A percentile compares a stretch with the other conserved stretches of the same genome.
Conservation (phyloP, 92 coral and sea anemone species). For the Porites evermanni region DNA sequence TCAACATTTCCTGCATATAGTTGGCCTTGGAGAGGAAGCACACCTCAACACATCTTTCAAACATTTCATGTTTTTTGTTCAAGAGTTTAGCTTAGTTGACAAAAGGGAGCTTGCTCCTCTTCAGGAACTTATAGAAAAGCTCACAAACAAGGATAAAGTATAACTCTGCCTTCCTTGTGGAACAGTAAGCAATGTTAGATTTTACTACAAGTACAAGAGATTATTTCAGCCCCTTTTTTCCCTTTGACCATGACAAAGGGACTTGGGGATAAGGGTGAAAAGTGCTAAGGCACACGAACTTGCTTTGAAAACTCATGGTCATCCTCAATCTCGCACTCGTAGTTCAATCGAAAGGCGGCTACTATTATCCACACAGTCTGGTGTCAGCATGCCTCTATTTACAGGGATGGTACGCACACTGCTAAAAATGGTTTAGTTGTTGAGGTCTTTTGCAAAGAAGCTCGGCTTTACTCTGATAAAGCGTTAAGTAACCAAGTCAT, state of each 20-base stretch:
- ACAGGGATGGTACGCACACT: not conserved
- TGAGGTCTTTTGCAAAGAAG: not conserved
- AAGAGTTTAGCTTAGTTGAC: slow-evolving; percentile 96
- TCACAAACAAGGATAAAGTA: slow-evolving; percentile 93
- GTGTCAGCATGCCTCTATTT: not conserved
- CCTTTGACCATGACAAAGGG: too few species aligned
- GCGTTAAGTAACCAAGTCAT: not conserved
- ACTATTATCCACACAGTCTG: not conserved
- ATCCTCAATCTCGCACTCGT: too few species aligned
- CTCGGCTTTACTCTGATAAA: not conserved
- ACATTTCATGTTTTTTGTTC: slow-evolving; percentile 98
- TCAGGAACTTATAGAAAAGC: slow-evolving; percentile 96
- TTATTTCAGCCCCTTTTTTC: too few species aligned
- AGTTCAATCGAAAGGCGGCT: too few species aligned
- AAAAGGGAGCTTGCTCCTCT: slow-evolving; percentile 95
- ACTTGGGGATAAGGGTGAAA: too few species aligned
- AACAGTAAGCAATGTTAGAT: too few species aligned
- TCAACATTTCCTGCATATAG: slow-evolving; percentile 96
- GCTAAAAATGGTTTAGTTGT: not conserved
- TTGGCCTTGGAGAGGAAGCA: slow-evolving; percentile 98
- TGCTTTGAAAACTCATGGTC: too few species aligned
- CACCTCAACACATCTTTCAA: slow-evolving; percentile 99
- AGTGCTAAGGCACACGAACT: too few species aligned
- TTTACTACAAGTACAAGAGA: too few species aligned
- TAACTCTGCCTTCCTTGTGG: slow-evolving; percentile 24